phyloP scores from a whole-genome alignment of 2,113 vertebrate species.

The Carettochelys insculpta region DNA sequence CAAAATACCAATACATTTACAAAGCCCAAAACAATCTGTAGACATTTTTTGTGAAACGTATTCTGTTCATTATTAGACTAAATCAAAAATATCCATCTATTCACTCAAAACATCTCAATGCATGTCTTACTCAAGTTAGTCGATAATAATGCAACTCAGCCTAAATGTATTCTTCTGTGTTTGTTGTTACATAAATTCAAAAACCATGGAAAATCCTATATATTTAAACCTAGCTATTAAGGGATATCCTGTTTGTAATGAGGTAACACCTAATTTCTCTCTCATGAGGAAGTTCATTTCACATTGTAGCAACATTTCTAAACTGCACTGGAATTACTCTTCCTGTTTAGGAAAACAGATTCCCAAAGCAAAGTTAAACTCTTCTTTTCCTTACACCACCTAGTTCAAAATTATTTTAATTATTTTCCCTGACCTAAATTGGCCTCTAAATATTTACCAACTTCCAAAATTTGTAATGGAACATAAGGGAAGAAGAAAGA shows the following conservation, averaged over 20 bases:
- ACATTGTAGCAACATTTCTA: conserved; percentile 63
- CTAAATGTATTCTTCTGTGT: background rate
- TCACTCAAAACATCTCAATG: rapidly evolving
- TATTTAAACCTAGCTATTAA: conserved; percentile 73
- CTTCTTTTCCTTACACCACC: background rate
- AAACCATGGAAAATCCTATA: conserved; percentile 59
- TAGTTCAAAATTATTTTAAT: background rate
- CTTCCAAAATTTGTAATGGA: background rate
- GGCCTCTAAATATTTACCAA: background rate
- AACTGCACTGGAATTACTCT: conserved; percentile 24
- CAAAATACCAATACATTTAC: background rate
- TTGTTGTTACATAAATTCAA: conserved; percentile 37
- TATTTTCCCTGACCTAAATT: rapidly evolving
- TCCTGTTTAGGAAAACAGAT: conserved; percentile 69
- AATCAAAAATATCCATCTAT: rapidly evolving
- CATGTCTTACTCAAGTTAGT: background rate
- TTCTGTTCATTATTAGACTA: background rate
- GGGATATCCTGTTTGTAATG: conserved; percentile 73
- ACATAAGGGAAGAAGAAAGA: background rate
- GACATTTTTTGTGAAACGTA: background rate
- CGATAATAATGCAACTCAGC: background rate
- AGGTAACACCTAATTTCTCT: conserved; percentile 71
- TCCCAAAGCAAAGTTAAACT: conserved; percentile 15
- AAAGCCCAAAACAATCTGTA: rapidly evolving
- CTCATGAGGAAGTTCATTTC: conserved; percentile 69